A percentile compares a stretch with the other conserved stretches of the same genome.
Conservation (phyloP, 2,797 vertebrate species). For the Sebastolobus alascanus region DNA sequence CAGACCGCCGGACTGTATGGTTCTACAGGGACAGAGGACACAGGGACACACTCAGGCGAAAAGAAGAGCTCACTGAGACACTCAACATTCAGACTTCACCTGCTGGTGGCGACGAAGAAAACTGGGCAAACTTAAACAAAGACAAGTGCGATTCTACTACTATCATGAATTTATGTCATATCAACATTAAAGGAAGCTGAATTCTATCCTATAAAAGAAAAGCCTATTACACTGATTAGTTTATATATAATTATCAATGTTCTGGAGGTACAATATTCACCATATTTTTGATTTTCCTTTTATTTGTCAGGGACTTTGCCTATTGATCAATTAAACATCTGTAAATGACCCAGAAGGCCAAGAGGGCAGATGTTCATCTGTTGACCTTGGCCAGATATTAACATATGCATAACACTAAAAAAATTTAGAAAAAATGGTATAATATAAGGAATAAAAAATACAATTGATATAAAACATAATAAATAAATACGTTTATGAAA, state of each 20-base stretch:
- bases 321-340: neutral
- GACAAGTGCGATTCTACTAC: neutral
- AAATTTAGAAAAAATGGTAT: neutral
- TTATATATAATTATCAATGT: neutral
- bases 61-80: neutral
- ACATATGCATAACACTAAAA: neutral
- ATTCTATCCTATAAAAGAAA: neutral
- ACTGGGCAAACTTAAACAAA: neutral
- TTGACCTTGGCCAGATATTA: neutral
- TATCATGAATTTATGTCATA: neutral
- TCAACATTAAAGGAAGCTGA: neutral
- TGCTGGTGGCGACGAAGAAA: neutral
- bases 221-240: neutral
- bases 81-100: neutral
- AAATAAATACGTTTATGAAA: neutral
- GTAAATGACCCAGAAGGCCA: neutral
- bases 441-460: neutral
- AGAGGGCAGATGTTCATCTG: neutral
- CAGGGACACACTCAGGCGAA: neutral
- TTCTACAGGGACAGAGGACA: constrained; percentile 72
- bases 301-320: neutral
- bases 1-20: constrained; percentile 98
- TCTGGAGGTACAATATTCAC: neutral
- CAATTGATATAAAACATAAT: too few relatives aligned
- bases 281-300: neutral